phyloP scores from a whole-genome alignment of 2,113 vertebrate species.

The Lepisosteus oculatus region DNA sequence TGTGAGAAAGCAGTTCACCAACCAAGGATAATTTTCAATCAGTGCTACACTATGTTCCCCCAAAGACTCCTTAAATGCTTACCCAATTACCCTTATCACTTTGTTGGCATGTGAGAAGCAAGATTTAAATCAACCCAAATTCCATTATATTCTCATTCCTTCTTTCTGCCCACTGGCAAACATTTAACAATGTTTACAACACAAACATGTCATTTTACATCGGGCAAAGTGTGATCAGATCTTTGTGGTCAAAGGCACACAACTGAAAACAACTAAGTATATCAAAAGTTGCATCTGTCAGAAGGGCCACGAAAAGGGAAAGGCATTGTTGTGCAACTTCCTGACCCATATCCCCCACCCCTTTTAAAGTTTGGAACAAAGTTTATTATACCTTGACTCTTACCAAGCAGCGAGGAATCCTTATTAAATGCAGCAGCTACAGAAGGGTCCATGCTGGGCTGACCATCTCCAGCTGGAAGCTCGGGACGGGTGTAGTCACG shows the following conservation, averaged over 20 bases:
- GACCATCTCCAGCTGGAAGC: slow-evolving; percentile 91
- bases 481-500: slow-evolving; percentile 95
- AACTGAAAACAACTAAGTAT: not conserved
- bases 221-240: not conserved
- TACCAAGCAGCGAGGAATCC: slow-evolving; percentile 96
- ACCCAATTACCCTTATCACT: not conserved
- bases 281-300: not conserved
- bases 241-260: not conserved
- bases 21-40: slow-evolving; percentile 4
- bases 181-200: not conserved
- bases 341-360: slow-evolving; percentile 1
- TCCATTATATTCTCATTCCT: slow-evolving; percentile 13
- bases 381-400: slow-evolving; percentile 65
- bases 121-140: slow-evolving; percentile 4
- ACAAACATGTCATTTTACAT: no score
- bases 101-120: not conserved
- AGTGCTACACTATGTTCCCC: not conserved
- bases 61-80: not conserved
- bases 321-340: not conserved
- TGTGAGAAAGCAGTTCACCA: not conserved
- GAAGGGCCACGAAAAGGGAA: not conserved
- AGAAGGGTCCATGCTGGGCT: slow-evolving; percentile 81
- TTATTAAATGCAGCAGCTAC: slow-evolving; percentile 89
- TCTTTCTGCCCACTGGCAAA: not conserved
- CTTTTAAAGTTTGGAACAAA: slow-evolving; percentile 24